Percentiles rank a stretch among this genome's conserved stretches.
Evolutionary conservation across 92 coral and sea anemone genomes (phyloP).

Genomic region (Actinernus sp.): DNA sequence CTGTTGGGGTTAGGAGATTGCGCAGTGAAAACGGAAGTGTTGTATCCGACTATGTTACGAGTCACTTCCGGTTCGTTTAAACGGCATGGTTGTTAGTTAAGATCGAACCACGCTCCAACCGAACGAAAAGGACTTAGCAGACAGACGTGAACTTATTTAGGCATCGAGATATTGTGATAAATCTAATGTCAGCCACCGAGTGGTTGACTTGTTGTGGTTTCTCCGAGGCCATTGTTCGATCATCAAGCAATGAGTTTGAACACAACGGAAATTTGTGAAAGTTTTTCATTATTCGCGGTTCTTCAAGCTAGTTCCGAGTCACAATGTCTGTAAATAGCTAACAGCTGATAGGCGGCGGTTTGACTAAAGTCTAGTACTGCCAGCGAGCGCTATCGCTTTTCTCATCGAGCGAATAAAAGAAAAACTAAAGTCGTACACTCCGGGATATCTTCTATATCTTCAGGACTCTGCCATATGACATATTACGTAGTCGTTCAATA

Average conservation of each 20-base stretch:
- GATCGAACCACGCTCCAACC: no score
- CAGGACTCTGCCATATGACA: no score
- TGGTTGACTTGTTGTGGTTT: neutral
- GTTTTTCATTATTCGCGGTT: neutral
- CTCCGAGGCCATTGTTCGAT: neutral
- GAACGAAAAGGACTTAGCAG: no score
- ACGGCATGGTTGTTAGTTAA: no score
- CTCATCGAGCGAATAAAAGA: neutral
- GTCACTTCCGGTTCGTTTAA: slow-evolving; percentile 3
- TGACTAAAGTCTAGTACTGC: neutral
- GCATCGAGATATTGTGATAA: no score
- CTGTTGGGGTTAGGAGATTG: neutral
- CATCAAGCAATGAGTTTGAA: neutral
- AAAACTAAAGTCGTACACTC: neutral
- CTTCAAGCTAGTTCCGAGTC: neutral
- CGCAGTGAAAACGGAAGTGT: neutral
- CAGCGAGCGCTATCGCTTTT: neutral
- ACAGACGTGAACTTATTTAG: no score
- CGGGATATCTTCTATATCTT: no score
- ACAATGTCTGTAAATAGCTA: neutral
- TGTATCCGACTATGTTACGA: neutral
- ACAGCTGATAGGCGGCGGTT: neutral
- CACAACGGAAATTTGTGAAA: neutral
- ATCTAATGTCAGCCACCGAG: no score
- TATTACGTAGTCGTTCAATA: no score